Evolutionary conservation across 2,113 vertebrate species (phyloP), one percentile per base, ranked within the genome.

Genomic region (Orthochromis indermauri): DNA sequence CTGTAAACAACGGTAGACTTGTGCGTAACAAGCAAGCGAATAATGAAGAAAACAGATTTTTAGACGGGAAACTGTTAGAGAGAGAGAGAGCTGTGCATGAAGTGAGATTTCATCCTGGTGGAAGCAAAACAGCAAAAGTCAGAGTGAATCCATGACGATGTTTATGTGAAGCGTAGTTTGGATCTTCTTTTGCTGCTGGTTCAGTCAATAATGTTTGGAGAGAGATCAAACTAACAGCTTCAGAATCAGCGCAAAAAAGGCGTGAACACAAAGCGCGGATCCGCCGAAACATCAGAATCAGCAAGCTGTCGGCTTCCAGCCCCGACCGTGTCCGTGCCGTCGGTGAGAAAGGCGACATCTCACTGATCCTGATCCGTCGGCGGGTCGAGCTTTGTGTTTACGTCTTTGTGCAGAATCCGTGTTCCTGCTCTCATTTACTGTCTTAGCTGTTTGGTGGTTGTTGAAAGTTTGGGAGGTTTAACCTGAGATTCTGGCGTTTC

Each of bases 201-300:
- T 31, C 31, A 0, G 17, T 33, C 31, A 33, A 33, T 33, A 33
- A 3, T 33, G 31, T 33, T 8, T 33, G 31, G 31, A 33, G 31
- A 31, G 28, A 31, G 6, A 31, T 31, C 1, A 31, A 31, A 31
- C 26, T 26, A 4, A 4, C 26, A 31, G 31, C 47, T 51, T 51
- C 0, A 19, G 49, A 10, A 51, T 51, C 49, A 2, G 49, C 2
- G 0, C 49, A 51, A 6, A 53, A n/a, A 10, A 0, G 49, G 0
- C 9, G 51, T 53, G 0, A 53, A 53, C 51, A 21, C 19, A 53
- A 11, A 53, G 49, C 3, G 0, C 0, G 17, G 17, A 51, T 2
- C 2, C 3, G 2, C 19, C 3, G 10, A 53, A 0, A 10, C 0
- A 53, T 1, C 49, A 10, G 19, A 0, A 1, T 53, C 51, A 0